Base-by-base conservation (phyloP, 2,797 vertebrate species). In the Australoheros facetus region DNA sequence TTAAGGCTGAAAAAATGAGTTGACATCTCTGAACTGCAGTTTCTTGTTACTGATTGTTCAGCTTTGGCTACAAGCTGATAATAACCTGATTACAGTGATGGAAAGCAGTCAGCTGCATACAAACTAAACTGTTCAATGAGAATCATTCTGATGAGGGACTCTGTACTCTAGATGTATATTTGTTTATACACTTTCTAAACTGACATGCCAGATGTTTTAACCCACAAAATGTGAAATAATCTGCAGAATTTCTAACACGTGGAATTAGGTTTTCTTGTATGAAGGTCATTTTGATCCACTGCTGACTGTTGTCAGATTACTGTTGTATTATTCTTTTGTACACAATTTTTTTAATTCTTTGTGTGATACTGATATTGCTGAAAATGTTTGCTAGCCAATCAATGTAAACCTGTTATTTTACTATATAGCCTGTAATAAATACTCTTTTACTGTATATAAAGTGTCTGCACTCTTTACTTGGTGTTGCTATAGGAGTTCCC, bases 311-410 rank as follows among this genome's bases (percentile, higher is more conserved):
- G 79, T 75, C 71, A 16, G 86, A 72, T 13, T 66, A 59, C 69
- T 66, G 7, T 21, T 84, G 42, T 37, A 71, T 71, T 78, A 37
- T 23, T 37, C 6, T 86, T 92, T 91, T 92, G 72, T 86, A 88
- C 59, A 83, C 32, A 53, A 71, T 56, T 85, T 82, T 85, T 87
- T 72, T 74, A 75, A 82, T 78, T 71, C 3, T 89, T 88, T 89
- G 34, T 89, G 87, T 72, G 64, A 81, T 76, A 80, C 17, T 76
- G 37, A 26, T 28, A 73, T 86, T 70, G 42, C 23, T 45, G 21
- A 37, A 88, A 84, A 87, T 74, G 34, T 89, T 90, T 91, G 66
- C 56, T 26, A 82, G 74, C 82, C 30, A 86, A 85, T 87, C 70
- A 64, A 56, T 82, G 37, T 79, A 82, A 70, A 57, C 17, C 56